Conservation (phyloP, 2,797 vertebrate species). For the Hippoglossus hippoglossus region DNA sequence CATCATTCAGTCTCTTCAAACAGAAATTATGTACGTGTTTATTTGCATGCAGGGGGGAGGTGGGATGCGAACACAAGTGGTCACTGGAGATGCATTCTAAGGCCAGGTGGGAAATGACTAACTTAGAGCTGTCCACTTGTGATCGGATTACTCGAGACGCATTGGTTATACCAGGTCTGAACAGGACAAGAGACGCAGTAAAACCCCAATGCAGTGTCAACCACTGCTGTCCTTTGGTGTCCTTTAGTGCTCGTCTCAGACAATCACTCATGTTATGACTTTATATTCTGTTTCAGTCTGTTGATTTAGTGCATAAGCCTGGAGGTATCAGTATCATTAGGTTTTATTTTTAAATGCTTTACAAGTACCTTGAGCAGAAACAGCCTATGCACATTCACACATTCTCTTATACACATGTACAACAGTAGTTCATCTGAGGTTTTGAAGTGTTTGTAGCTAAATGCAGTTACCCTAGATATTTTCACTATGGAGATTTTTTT, state of each 20-base stretch:
- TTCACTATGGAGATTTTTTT: slow-evolving; percentile 13
- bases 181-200: not conserved
- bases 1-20: too few relatives aligned
- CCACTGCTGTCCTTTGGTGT: slow-evolving; percentile 9
- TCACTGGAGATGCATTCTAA: not conserved
- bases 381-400: slow-evolving; percentile 2
- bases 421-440: slow-evolving; percentile 15
- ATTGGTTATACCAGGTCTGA: not conserved
- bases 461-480: slow-evolving; percentile 30
- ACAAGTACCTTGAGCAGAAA: slow-evolving; percentile 21
- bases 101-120: not conserved
- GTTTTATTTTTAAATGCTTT: slow-evolving; percentile 8
- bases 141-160: not conserved
- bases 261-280: slow-evolving; percentile 10
- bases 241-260: slow-evolving; percentile 23
- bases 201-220: not conserved
- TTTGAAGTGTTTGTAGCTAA: slow-evolving; percentile 22
- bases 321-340: not conserved
- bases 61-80: not conserved
- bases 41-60: not conserved
- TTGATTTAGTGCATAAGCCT: not conserved
- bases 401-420: not conserved
- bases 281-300: not conserved
- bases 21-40: not conserved
- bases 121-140: not conserved